Percentiles rank a stretch among this genome's conserved stretches.
These are phyloP conservation scores for Hoplodrina blanda DNA, from an alignment of 2,888 invertebrate species.

Conservation along the genomic window DNA sequence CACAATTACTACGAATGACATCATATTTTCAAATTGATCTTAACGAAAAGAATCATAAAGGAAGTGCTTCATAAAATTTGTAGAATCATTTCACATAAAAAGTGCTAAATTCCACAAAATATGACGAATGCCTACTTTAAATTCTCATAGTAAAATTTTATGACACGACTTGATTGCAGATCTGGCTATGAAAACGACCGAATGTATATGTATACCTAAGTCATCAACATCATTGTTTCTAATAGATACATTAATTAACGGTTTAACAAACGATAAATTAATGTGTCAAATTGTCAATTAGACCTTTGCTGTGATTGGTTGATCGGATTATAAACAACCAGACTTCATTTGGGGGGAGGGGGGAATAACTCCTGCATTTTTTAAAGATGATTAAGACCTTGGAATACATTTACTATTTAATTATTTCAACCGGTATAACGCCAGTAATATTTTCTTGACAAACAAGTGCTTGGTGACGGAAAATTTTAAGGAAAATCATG, in stretches of 20 bases:
- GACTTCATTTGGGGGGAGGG: too few species aligned
- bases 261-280: too few species aligned
- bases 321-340: too few species aligned
- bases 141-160: conserved; percentile 26
- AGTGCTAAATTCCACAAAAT: conserved; percentile 25
- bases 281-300: not conserved
- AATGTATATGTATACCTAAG: conserved; percentile 12
- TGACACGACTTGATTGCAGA: not conserved
- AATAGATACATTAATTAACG: too few species aligned
- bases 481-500: not conserved
- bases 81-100: conserved; percentile 22
- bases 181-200: conserved; percentile 9
- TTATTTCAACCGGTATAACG: not conserved
- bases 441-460: not conserved
- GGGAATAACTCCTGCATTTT: too few species aligned
- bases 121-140: conserved; percentile 14
- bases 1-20: conserved; percentile 2
- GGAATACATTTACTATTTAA: too few species aligned
- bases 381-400: too few species aligned
- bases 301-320: too few species aligned
- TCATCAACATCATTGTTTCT: not conserved
- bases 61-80: conserved; percentile 18
- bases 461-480: not conserved
- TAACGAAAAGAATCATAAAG: conserved; percentile 20
- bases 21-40: conserved; percentile 24